Conservation (phyloP, 2,888 invertebrate genomes). For the Cheilosia impressa region DNA sequence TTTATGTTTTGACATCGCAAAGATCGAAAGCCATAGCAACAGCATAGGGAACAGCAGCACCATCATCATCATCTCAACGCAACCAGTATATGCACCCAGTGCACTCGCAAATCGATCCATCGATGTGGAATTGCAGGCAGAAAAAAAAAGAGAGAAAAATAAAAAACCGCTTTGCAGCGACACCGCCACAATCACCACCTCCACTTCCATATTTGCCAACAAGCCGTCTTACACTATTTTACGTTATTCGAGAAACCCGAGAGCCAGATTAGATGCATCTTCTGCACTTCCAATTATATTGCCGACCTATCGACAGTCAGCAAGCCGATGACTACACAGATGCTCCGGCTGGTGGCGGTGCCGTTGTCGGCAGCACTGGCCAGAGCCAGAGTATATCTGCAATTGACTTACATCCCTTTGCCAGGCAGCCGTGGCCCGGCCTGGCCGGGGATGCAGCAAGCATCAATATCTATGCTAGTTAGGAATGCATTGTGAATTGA, state of each 20-base stretch:
- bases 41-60: slow-evolving; percentile 48
- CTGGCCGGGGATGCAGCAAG: slow-evolving; percentile 39
- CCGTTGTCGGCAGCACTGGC: slow-evolving; percentile 30
- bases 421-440: slow-evolving; percentile 28
- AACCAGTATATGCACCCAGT: slow-evolving; percentile 61
- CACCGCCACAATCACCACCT: slow-evolving; percentile 49
- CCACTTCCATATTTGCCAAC: slow-evolving; percentile 50
- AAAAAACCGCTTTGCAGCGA: slow-evolving; percentile 45
- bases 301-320: slow-evolving; percentile 74
- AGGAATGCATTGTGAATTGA: slow-evolving; percentile 58
- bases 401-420: slow-evolving; percentile 65
- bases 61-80: slow-evolving; percentile 40
- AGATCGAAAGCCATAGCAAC: slow-evolving; percentile 66
- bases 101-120: slow-evolving; percentile 65
- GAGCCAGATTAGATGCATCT: slow-evolving; percentile 74
- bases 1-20: slow-evolving; percentile 74
- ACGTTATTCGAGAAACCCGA: slow-evolving; percentile 69
- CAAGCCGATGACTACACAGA: slow-evolving; percentile 52
- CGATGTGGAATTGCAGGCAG: slow-evolving; percentile 47
- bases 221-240: slow-evolving; percentile 59
- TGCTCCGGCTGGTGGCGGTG: slow-evolving; percentile 17
- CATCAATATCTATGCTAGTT: slow-evolving; percentile 18
- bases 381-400: slow-evolving; percentile 45
- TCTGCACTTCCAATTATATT: slow-evolving; percentile 75
- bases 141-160: not conserved